Evolutionary conservation across 1,140 invertebrate genomes (phyloP), one percentile per base, ranked within the genome.

Genomic region (Tetramorium simillimum): DNA sequence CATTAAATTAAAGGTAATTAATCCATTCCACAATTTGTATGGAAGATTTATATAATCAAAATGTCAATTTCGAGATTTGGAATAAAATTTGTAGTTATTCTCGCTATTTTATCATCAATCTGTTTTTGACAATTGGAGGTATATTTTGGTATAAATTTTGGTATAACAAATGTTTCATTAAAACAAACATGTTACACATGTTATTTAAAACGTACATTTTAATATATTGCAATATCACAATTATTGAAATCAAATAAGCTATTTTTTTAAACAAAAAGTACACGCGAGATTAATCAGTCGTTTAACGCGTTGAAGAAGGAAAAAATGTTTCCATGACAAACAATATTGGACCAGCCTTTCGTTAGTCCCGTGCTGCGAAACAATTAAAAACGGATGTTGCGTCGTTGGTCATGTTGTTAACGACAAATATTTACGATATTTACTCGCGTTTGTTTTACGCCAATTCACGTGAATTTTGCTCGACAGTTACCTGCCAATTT

Each of bases 401-500:
- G 18, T 33, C 12, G 28, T 58, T 33, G 56, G 56, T n/a, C 16
- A 37, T 43, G 65, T 49, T 56, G 51, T 70, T 69, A 81, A 81
- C 78, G 49, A 43, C 78, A 81, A 81, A 81, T 70, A 81, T 81
- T 81, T 81, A 81, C 63, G 65, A 70, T 81, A 81, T 81, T 81
- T 58, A 70, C 40, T 70, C 65, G 78, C 78, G 63, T 81, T 69
- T 81, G 65, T 81, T 69, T 81, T 58, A 58, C 49, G 63, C 51
- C 78, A 81, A 58, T 81, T 70, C 21, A 43, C 21, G 65, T 56
- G 21, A 81, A 81, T 70, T 81, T 70, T 51, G 21, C 33, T 21
- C 51, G 65, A 81, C 37, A 81, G 78, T 70, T 81, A 81, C 49
- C 65, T 81, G 65, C 21, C 78, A 70, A 81, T 81, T 81, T 81